Base-by-base conservation (phyloP, 92 coral and sea anemone genomes). In the Phymanthus crucifer region DNA sequence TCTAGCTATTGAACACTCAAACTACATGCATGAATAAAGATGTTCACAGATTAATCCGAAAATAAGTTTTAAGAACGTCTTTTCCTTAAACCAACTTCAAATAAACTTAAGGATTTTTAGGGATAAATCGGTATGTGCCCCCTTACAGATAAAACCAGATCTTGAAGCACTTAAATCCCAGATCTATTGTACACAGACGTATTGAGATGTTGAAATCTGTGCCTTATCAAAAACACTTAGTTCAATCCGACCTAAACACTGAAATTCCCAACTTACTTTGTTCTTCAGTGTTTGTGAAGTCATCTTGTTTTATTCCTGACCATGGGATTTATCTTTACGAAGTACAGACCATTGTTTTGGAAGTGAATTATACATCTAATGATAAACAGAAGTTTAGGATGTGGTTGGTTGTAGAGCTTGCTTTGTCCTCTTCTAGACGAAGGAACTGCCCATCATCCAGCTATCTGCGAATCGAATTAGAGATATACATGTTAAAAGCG, bases 201-300 rank as follows among this genome's bases (percentile, higher is more conserved):
- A 74, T 14, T 50, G 65, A n/a, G n/a, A 74, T 29, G 66, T 47
- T 74, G 68, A 76, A 76, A 76, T 76, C 80, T 76, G 80, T 76
- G 70, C 80, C 38, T 43, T 50, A 14, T 56, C 33, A 76, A 32
- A 40, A 13, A 47, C 37, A 47, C 43, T 50, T 24, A 12, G 43
- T 54, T 1, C 13, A 61, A 61, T 33, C 67, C 34, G 3, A 6
- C 80, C 24, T 27, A 9, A 56, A 76, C 27, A 56, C 52, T 33
- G 66, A 76, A 54, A 57, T 33, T 24, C 19, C 11, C 40, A 18
- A 37, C 80, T 4, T 76, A 76, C 80, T 52, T 76, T 76, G 71
- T n/a, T 24, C 1, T 31, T 57, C 71, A 58, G 40, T 40, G 40
- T 40, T 11, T 32, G 32, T 56, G 70, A 76, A 54, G 80, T 19